Base-by-base conservation (phyloP, 2,797 vertebrate genomes). In the Pogoniulus pusillus region DNA sequence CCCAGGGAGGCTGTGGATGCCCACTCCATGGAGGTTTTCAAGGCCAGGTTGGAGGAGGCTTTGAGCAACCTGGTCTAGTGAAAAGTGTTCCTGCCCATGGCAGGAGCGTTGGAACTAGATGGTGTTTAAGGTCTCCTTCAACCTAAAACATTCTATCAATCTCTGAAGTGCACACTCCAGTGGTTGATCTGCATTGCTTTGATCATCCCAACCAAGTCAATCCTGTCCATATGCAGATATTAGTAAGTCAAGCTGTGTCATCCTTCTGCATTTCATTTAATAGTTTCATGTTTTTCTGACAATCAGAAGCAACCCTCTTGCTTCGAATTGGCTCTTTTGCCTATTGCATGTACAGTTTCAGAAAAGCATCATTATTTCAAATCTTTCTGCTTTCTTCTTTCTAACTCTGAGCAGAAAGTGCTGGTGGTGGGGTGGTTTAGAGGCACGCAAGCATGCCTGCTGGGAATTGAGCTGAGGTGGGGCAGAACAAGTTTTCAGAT, bases 101-200 rank as follows among this genome's bases (percentile, higher is more conserved):
- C 23, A 14, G 47, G 47, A 47, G 23, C 23, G 12, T 49, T 49
- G 12, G 47, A 49, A 49, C 47, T 49, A 49, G 47, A 49, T 49
- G 12, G 12, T 23, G 22, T 49, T 49, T 49, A 49, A 49, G 23
- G 47, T 49, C 47, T 47, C 23, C 49, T 49, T 23, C 47, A 49
- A 49, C 47, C 23, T 24, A 49, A 49, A 24, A 13, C 47, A 49
- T 49, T 49, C 12, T 24, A 49, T 49, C 47, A 49, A 24, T 49
- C 47, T 49, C 24, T 49, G 53, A 91, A 84, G 19, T 53, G 32
- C 45, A 1, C 1, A 3, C 32, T 80, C 14, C 4, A 0, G 62
- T 58, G 53, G 84, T 82, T 55, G 66, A 76, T 87, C 70, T 89
- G 43, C 59, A 10, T 69, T 39, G 18, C 87, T 91, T 93, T 94